Percentiles rank a stretch among this genome's conserved stretches.
Evolutionary conservation across 2,113 vertebrate genomes (phyloP).

Genomic region (Bettongia penicillata): DNA sequence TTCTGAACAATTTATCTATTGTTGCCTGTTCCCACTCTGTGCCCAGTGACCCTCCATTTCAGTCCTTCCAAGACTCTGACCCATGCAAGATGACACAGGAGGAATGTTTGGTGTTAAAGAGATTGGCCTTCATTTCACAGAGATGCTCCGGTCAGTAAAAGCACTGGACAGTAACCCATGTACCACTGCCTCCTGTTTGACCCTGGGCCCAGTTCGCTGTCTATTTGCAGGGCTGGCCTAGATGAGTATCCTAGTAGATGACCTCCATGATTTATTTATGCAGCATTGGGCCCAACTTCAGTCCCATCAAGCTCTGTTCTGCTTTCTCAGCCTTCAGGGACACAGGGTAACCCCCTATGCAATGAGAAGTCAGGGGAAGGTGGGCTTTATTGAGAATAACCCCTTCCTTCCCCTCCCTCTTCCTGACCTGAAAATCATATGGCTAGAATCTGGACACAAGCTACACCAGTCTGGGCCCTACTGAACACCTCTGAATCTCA

Average conservation of each 20-base stretch:
- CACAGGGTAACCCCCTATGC: background rate
- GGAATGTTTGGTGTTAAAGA: background rate
- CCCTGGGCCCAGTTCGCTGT: background rate
- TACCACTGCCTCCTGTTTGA: background rate
- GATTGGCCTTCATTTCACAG: background rate
- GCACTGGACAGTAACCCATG: background rate
- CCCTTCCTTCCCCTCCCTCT: background rate
- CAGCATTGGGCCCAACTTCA: background rate
- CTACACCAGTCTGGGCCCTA: background rate
- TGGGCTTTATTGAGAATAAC: background rate
- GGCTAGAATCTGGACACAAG: background rate
- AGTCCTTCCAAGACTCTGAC: background rate
- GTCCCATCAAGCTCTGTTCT: background rate
- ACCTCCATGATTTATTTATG: background rate
- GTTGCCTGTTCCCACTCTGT: background rate
- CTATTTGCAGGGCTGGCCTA: background rate
- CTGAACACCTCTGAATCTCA: background rate
- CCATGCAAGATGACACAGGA: background rate
- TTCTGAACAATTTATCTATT: background rate
- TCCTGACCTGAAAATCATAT: background rate
- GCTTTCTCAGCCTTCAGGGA: background rate
- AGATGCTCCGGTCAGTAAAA: background rate
- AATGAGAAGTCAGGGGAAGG: background rate
- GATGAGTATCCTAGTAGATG: background rate
- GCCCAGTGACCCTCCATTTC: too few relatives aligned